These are phyloP conservation scores for Progne subis DNA, from an alignment of 2,113 vertebrate species.

Conservation along the genomic window DNA sequence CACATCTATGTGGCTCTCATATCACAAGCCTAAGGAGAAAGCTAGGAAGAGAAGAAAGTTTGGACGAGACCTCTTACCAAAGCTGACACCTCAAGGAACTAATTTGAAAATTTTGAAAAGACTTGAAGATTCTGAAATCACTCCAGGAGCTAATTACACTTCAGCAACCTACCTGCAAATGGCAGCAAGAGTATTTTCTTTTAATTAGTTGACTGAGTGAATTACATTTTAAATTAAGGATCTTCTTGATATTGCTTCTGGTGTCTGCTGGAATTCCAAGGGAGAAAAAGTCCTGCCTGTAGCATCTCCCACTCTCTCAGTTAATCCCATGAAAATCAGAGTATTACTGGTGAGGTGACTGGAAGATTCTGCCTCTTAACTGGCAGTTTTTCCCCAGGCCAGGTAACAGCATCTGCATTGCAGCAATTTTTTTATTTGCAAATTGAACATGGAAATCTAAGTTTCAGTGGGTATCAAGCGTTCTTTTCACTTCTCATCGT, in stretches of 20 bases:
- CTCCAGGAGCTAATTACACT: slow-evolving; percentile 37
- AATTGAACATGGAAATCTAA: not conserved
- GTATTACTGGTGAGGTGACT: not conserved
- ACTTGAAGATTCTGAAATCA: slow-evolving; percentile 2
- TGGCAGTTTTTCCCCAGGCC: not conserved
- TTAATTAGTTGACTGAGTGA: slow-evolving; percentile 45
- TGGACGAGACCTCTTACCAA: not conserved
- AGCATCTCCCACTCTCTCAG: not conserved
- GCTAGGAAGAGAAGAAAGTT: not conserved
- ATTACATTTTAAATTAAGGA: slow-evolving; percentile 59
- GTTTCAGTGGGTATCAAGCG: not conserved
- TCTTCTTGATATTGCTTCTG: slow-evolving; percentile 1
- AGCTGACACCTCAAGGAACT: not conserved
- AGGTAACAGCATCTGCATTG: not conserved
- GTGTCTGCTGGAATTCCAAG: slow-evolving; percentile 33
- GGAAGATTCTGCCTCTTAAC: not conserved
- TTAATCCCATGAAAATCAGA: not conserved
- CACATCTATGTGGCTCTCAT: accelerated
- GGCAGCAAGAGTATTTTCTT: slow-evolving; percentile 52
- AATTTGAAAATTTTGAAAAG: slow-evolving; percentile 27
- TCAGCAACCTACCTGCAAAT: slow-evolving; percentile 41
- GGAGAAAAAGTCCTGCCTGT: slow-evolving; percentile 11
- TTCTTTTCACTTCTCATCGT: not conserved
- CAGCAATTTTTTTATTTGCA: not conserved
- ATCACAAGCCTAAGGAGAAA: not conserved